Conservation (phyloP, 35 echinoderm and acorn worm genomes). For the Ptychodera flava region DNA sequence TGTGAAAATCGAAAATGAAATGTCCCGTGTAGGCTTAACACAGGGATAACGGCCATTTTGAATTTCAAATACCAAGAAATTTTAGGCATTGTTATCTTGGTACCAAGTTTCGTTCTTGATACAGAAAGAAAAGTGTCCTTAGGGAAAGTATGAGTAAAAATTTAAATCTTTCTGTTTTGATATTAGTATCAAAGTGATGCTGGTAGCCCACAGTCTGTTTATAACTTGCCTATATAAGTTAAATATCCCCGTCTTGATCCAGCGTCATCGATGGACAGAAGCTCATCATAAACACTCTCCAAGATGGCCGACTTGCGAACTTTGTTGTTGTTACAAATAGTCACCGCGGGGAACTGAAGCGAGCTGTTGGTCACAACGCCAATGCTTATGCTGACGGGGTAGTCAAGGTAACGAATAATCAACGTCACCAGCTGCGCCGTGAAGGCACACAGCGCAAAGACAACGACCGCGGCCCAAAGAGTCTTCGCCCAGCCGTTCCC, state of each 20-base stretch:
- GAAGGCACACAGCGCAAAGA: neutral
- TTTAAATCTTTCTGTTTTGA: too few species aligned
- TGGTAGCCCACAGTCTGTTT: too few species aligned
- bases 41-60: too few species aligned
- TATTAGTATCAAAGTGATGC: too few species aligned
- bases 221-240: neutral
- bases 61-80: too few species aligned
- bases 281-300: neutral
- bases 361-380: neutral
- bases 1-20: too few species aligned
- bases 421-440: conserved; percentile 13
- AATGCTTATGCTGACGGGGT: conserved; percentile 11
- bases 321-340: conserved; percentile 18
- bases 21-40: too few species aligned
- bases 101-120: too few species aligned
- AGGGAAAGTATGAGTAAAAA: too few species aligned
- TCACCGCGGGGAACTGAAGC: neutral
- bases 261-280: conserved; percentile 10
- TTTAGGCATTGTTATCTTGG: too few species aligned
- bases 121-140: too few species aligned
- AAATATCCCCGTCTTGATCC: neutral
- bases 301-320: conserved; percentile 4
- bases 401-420: neutral
- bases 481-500: neutral
- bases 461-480: neutral